Conservation (phyloP, 2,797 vertebrate genomes). For the Mycteria americana region DNA sequence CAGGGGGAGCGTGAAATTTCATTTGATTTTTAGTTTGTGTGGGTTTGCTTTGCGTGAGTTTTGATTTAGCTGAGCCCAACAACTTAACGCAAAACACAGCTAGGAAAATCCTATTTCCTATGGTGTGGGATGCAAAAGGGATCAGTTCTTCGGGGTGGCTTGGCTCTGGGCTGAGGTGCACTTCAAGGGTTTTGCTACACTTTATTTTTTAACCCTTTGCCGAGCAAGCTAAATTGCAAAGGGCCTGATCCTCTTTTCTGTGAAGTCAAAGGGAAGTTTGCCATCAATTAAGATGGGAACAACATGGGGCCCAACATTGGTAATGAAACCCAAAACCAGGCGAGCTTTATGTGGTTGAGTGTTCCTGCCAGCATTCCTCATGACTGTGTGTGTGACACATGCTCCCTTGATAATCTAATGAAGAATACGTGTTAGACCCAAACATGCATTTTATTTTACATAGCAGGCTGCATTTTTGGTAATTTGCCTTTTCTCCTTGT, state of each 20-base stretch:
- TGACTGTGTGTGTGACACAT: background rate
- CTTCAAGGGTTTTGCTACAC: background rate
- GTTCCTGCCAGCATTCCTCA: slow-evolving; percentile 28
- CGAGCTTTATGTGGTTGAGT: background rate
- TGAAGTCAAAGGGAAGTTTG: background rate
- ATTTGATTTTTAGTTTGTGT: background rate
- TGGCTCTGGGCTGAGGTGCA: background rate
- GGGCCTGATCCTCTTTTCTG: background rate
- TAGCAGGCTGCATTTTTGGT: background rate
- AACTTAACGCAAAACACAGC: slow-evolving; percentile 48
- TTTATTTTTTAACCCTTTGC: background rate
- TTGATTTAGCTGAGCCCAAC: slow-evolving; percentile 17
- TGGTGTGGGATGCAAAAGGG: background rate
- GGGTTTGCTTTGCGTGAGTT: slow-evolving; percentile 32
- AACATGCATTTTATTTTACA: slow-evolving; percentile 27
- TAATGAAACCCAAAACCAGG: background rate
- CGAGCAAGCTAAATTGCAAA: background rate
- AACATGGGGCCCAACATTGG: background rate
- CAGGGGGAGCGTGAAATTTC: slow-evolving; percentile 31
- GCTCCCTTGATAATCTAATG: slow-evolving; percentile 29
- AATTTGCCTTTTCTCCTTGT: slow-evolving; percentile 11
- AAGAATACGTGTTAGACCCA: background rate
- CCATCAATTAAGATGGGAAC: background rate
- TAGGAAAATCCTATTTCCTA: slow-evolving; percentile 19
- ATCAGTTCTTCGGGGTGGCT: background rate